These are phyloP conservation scores for Leptopterna dolabrata DNA, from an alignment of 2,888 invertebrate genomes.

Conservation along the genomic window DNA sequence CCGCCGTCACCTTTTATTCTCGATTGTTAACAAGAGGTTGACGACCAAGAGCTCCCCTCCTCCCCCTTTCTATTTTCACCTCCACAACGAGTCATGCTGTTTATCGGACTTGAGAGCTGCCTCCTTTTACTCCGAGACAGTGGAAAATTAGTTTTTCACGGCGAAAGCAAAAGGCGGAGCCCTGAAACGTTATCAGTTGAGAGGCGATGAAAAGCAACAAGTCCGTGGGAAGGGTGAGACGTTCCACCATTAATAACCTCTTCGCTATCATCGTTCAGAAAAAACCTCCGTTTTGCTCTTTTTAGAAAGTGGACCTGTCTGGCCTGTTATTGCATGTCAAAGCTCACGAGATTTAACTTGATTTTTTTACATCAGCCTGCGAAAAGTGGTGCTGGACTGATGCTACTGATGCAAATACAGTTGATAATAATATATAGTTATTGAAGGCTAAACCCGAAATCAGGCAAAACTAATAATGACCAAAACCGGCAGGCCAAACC, in stretches of 20 bases:
- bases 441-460: too few species aligned
- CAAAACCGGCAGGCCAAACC: too few species aligned
- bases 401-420: too few species aligned
- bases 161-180: not conserved
- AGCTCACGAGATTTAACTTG: too few species aligned
- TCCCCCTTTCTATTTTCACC: too few species aligned
- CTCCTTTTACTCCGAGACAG: not conserved
- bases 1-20: not conserved
- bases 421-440: too few species aligned
- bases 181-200: not conserved
- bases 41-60: not conserved
- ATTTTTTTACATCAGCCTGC: too few species aligned
- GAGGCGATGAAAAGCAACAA: constrained; percentile 14
- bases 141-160: constrained; percentile 11
- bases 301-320: not conserved
- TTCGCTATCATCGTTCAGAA: not conserved
- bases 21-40: not conserved
- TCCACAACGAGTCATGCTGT: not conserved
- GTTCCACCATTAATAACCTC: constrained; percentile 13
- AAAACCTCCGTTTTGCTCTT: not conserved
- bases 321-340: too few species aligned
- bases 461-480: too few species aligned
- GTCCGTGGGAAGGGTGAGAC: not conserved
- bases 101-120: not conserved
- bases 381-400: too few species aligned